Conservation (phyloP, 2,113 vertebrate species). For the Melanostigma gelatinosum region DNA sequence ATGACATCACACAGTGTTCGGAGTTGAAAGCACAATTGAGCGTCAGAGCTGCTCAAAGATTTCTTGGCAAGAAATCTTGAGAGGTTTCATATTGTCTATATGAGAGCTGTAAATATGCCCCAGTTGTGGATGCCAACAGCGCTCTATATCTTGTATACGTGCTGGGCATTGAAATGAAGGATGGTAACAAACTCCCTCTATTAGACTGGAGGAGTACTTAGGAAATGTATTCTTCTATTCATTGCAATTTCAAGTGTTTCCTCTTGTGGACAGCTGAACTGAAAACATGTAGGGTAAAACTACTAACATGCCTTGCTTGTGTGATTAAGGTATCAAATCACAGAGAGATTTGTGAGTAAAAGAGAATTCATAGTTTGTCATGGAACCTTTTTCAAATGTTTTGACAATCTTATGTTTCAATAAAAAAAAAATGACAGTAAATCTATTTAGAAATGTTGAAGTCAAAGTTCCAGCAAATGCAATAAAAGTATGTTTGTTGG, state of each 20-base stretch:
- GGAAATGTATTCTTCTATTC: slow-evolving; percentile 31
- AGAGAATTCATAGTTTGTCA: not conserved
- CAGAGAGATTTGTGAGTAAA: not conserved
- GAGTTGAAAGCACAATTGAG: slow-evolving; percentile 38
- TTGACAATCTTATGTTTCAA: not conserved
- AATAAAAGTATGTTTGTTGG: slow-evolving; percentile 42
- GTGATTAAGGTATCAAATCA: slow-evolving; percentile 17
- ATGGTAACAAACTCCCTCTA: slow-evolving; percentile 7
- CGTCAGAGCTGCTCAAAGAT: slow-evolving; percentile 18
- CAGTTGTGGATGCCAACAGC: slow-evolving; percentile 34
- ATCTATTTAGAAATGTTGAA: slow-evolving; percentile 24
- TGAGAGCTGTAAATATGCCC: slow-evolving; percentile 33
- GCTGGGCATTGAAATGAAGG: slow-evolving; percentile 34
- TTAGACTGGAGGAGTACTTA: slow-evolving; percentile 37
- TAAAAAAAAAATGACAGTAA: slow-evolving; percentile 3
- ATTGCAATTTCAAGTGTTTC: not conserved
- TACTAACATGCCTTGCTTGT: not conserved
- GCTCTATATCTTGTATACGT: slow-evolving; percentile 49
- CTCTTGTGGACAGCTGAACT: slow-evolving; percentile 17
- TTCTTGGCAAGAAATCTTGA: slow-evolving; percentile 34
- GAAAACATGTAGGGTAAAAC: slow-evolving; percentile 13
- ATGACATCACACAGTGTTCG: slow-evolving; percentile 8
- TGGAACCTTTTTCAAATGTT: not conserved
- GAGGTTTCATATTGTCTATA: slow-evolving; percentile 36
- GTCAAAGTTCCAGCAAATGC: slow-evolving; percentile 56